These are phyloP conservation scores for Patella ulyssiponensis DNA, from an alignment of 2,888 invertebrate species.

Conservation along the genomic window DNA sequence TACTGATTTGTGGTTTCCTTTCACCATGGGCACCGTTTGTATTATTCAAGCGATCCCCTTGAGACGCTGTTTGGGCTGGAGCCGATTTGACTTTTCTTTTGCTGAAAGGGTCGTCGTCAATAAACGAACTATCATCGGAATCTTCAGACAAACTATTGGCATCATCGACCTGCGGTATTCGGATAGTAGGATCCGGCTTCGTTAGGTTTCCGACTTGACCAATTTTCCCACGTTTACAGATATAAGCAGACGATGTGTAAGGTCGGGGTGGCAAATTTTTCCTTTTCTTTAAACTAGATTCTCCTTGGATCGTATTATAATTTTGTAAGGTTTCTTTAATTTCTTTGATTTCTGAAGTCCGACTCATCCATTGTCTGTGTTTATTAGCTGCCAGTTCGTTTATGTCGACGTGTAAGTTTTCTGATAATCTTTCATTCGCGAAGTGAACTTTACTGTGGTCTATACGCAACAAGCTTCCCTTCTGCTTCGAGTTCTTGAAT, in stretches of 20 bases:
- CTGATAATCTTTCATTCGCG: not conserved
- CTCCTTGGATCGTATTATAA: not conserved
- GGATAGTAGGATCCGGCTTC: too few species aligned
- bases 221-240: too few species aligned
- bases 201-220: too few species aligned
- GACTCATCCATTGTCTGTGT: not conserved
- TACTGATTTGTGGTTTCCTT: too few species aligned
- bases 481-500: not conserved
- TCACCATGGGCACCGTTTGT: too few species aligned
- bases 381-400: not conserved
- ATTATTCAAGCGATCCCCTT: too few species aligned
- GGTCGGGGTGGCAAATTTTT: not conserved
- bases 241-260: not conserved
- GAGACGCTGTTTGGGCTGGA: not conserved
- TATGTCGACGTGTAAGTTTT: not conserved
- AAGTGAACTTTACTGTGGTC: not conserved
- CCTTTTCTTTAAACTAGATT: not conserved
- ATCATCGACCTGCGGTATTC: too few species aligned
- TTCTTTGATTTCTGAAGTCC: not conserved
- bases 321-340: not conserved
- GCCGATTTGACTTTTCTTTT: not conserved
- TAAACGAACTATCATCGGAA: not conserved
- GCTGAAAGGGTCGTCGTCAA: conserved; percentile 1
- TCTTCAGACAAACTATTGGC: not conserved
- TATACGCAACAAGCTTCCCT: not conserved